Evolutionary conservation across 1,140 invertebrate species (phyloP), one percentile per base, ranked within the genome.

Genomic region (Nasonia longicornis): DNA sequence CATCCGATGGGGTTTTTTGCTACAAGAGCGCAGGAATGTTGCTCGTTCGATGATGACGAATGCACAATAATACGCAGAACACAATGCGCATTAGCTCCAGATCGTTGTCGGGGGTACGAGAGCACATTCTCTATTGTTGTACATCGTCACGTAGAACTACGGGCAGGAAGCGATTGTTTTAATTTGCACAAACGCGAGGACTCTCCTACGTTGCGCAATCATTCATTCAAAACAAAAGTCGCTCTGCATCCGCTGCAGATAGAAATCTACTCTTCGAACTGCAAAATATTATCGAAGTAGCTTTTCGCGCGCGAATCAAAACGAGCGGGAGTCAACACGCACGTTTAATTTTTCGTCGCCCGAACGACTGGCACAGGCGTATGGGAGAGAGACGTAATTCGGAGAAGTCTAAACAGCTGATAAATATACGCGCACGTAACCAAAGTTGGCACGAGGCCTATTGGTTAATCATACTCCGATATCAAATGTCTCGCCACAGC

Each of bases 381-480:
- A 58, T 58, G 29, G 14, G 16, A 20, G 16, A 20, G 70, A 58
- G 26, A 74, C 48, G 48, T 73, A 31, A 31, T 71, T 52, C 48
- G 35, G 45, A 8, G 1, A 26, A 52, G 45, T 29, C 69, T 69
- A 63, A 72, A 63, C 22, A 74, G 63, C 20, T 31, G 63, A 80
- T 80, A 74, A 38, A 80, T 74, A 73, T n/a, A 42, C 58, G n/a
- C 42, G 48, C 48, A 26, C 69, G 31, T 22, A 45, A 7, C 35
- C 11, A 42, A 80, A 75, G 42, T 80, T 75, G 79, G 63, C 79
- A 69, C 79, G 72, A 67, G 79, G 72, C 63, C 42, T 67, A 20
- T 31, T 48, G 38, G 58, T 75, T 80, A 75, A 74, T 80, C 71
- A 75, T 69, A 48, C 35, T 29, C 22, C 20, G 38, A 80, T 69